Conservation (phyloP, 2,797 vertebrate genomes). For the Apodemus agrarius region DNA sequence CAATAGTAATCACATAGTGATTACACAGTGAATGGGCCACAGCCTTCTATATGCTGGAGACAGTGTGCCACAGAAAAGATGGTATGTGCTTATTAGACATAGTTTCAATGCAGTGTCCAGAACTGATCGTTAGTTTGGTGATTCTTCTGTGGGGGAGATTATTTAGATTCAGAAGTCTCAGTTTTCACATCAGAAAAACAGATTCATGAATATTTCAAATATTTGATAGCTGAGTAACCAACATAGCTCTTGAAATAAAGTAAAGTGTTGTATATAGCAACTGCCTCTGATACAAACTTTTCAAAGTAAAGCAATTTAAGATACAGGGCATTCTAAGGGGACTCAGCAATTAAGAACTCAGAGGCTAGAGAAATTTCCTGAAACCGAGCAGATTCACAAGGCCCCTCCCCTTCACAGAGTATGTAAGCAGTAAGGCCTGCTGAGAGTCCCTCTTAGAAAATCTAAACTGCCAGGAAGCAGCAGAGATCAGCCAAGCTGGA, state of each 20-base stretch:
- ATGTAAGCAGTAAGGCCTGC: not conserved
- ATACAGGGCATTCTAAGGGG: not conserved
- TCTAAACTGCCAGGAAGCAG: not conserved
- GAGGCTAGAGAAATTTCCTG: not conserved
- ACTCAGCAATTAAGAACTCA: not conserved
- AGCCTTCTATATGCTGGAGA: not conserved
- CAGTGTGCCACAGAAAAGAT: not conserved
- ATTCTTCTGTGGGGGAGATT: not conserved
- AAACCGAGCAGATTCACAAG: not conserved
- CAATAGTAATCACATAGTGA: too few species aligned
- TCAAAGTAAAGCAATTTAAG: not conserved
- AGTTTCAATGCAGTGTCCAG: not conserved
- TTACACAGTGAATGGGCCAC: not conserved
- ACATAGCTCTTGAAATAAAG: not conserved
- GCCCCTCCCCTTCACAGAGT: not conserved
- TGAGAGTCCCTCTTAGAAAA: not conserved
- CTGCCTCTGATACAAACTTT: not conserved
- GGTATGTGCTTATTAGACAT: not conserved
- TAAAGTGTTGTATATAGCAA: not conserved
- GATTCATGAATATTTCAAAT: not conserved
- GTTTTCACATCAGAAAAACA: constrained; percentile 12
- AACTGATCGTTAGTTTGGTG: not conserved
- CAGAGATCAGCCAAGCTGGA: not conserved
- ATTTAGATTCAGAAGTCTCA: not conserved
- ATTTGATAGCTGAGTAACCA: not conserved